These are phyloP conservation scores for Diarsia brunnea DNA, from an alignment of 2,888 invertebrate genomes.

Conservation along the genomic window DNA sequence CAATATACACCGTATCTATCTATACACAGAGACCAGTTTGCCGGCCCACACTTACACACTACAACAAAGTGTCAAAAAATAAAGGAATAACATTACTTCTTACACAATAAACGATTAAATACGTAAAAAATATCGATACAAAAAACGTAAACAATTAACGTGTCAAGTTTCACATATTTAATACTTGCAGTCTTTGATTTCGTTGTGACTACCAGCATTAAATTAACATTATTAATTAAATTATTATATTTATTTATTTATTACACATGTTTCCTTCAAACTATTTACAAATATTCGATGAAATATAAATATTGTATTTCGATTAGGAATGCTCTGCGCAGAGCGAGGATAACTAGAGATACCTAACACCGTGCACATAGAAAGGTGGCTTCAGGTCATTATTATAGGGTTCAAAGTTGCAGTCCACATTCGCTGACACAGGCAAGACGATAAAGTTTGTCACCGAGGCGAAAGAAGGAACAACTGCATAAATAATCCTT, in stretches of 20 bases:
- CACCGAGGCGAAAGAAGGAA: neutral
- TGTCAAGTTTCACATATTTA: slow-evolving; percentile 81
- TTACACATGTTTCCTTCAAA: slow-evolving; percentile 61
- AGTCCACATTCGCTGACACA: slow-evolving; percentile 42
- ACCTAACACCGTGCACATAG: slow-evolving; percentile 82
- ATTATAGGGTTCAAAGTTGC: slow-evolving; percentile 14
- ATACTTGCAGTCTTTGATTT: slow-evolving; percentile 90
- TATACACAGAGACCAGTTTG: slow-evolving; percentile 39
- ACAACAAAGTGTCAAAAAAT: slow-evolving; percentile 88
- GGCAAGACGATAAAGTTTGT: slow-evolving; percentile 37
- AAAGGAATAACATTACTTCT: slow-evolving; percentile 84
- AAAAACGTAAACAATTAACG: slow-evolving; percentile 77
- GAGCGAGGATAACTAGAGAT: slow-evolving; percentile 76
- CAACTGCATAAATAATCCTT: slow-evolving; percentile 11
- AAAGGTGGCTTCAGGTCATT: slow-evolving; percentile 80
- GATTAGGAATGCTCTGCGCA: slow-evolving; percentile 86
- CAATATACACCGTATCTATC: slow-evolving; percentile 52
- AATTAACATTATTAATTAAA: slow-evolving; percentile 75
- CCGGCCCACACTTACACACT: slow-evolving; percentile 70
- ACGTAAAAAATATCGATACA: slow-evolving; percentile 81
- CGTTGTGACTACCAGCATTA: slow-evolving; percentile 90
- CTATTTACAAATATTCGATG: slow-evolving; percentile 89
- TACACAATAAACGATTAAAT: slow-evolving; percentile 81
- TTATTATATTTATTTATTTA: slow-evolving; percentile 62
- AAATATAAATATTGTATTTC: slow-evolving; percentile 77